Evolutionary conservation across 2,113 vertebrate genomes (phyloP).

Genomic region (Ardeotis arabs): DNA sequence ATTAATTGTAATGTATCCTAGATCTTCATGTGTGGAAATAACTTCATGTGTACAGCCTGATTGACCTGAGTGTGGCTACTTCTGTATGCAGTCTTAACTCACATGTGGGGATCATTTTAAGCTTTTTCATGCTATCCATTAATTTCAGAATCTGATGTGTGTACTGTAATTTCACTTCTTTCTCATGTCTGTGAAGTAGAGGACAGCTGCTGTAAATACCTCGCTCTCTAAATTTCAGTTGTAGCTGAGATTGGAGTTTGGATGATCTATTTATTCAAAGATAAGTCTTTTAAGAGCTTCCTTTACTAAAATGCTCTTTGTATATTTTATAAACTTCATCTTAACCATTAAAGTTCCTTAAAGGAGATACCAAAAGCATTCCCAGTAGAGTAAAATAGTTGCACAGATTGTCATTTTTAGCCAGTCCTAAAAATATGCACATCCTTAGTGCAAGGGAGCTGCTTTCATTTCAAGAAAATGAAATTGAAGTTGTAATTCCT

Average conservation of each 20-base stretch:
- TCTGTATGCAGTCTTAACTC: background rate
- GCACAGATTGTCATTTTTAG: background rate
- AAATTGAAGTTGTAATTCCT: constrained; percentile 46
- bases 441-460: background rate
- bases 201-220: background rate
- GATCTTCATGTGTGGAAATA: background rate
- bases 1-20: rapidly evolving
- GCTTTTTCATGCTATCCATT: background rate
- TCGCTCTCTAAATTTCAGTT: background rate
- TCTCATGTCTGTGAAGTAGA: background rate
- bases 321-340: constrained; percentile 43
- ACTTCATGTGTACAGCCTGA: background rate
- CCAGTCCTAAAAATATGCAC: background rate
- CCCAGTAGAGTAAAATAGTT: constrained; percentile 11
- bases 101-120: background rate
- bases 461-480: constrained; percentile 22
- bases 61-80: background rate
- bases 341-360: constrained; percentile 15
- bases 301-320: constrained; percentile 9
- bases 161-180: background rate
- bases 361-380: constrained; percentile 6
- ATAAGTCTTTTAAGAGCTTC: background rate
- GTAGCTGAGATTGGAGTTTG: background rate
- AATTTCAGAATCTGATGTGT: background rate
- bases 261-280: background rate